phyloP scores from a whole-genome alignment of 2,113 vertebrate genomes.

The Glaucomys volans region DNA sequence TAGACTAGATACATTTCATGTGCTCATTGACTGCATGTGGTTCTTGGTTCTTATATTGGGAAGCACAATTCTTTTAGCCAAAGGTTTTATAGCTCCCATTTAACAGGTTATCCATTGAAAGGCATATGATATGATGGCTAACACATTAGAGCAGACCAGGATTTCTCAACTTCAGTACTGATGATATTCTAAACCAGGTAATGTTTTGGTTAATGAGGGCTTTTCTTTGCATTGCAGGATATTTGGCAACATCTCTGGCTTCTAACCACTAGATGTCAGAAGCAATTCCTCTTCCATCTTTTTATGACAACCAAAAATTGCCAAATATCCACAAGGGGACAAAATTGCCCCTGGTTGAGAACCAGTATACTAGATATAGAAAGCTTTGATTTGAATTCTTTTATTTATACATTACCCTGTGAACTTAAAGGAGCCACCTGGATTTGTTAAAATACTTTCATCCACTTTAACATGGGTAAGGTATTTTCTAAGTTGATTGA shows the following conservation, averaged over 20 bases:
- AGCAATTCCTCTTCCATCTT: neutral
- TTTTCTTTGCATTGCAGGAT: neutral
- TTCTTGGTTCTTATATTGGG: neutral
- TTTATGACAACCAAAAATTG: neutral
- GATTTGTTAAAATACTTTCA: conserved; percentile 43
- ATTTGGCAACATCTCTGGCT: neutral
- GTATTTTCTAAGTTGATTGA: neutral
- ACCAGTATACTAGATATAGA: neutral
- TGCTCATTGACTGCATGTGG: neutral
- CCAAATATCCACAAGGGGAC: neutral
- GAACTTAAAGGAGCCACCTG: neutral
- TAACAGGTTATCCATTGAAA: neutral
- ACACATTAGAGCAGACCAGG: neutral
- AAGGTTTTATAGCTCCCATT: conserved; percentile 11
- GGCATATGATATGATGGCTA: neutral
- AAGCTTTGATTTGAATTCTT: neutral
- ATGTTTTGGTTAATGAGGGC: neutral
- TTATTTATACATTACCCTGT: neutral
- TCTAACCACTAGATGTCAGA: neutral
- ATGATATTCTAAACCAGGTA: neutral
- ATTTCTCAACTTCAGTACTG: neutral
- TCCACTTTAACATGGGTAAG: conserved; percentile 5
- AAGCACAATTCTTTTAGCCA: conserved; percentile 13
- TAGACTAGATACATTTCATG: neutral
- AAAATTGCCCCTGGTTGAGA: neutral